Percentiles rank a stretch among this genome's conserved stretches.
phyloP scores from a whole-genome alignment of 1,140 invertebrate genomes.

The Sycobia sp. region DNA sequence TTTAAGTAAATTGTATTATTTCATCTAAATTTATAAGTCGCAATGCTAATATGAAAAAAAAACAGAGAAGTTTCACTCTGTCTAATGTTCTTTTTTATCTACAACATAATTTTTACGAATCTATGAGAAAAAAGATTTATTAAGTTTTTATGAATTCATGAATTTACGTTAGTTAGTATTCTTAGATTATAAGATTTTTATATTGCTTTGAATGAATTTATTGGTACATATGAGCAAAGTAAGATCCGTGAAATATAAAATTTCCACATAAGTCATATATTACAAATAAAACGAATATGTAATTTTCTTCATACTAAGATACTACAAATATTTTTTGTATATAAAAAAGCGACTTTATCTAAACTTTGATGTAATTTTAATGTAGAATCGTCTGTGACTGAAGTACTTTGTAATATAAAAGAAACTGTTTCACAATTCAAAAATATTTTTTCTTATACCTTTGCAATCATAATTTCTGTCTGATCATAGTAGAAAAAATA shows the following conservation, averaged over 20 bases:
- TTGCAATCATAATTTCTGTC: too few species aligned
- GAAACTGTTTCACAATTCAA: slow-evolving; percentile 20
- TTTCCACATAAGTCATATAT: too few species aligned
- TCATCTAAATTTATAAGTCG: not conserved
- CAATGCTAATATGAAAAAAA: slow-evolving; percentile 1
- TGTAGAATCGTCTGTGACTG: slow-evolving; percentile 18
- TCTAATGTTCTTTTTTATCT: slow-evolving; percentile 11
- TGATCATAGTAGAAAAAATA: slow-evolving; percentile 20
- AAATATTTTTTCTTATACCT: slow-evolving; percentile 11
- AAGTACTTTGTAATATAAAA: slow-evolving; percentile 32
- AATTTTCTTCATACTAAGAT: slow-evolving; percentile 8
- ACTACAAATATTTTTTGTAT: slow-evolving; percentile 24
- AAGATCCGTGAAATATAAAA: not conserved
- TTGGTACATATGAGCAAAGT: slow-evolving; percentile 3
- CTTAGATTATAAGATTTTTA: slow-evolving; percentile 20
- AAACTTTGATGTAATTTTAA: slow-evolving; percentile 30
- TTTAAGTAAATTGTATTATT: too few species aligned
- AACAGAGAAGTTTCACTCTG: slow-evolving; percentile 1
- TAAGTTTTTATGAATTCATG: slow-evolving; percentile 15
- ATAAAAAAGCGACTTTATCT: slow-evolving; percentile 21
- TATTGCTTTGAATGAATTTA: slow-evolving; percentile 11
- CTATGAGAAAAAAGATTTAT: not conserved
- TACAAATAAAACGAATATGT: too few species aligned
- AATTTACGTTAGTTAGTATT: slow-evolving; percentile 23
- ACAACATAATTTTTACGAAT: slow-evolving; percentile 3